Percentiles rank a stretch among this genome's conserved stretches.
Conservation (phyloP, 2,797 vertebrate species). For the Florisuga fusca region DNA sequence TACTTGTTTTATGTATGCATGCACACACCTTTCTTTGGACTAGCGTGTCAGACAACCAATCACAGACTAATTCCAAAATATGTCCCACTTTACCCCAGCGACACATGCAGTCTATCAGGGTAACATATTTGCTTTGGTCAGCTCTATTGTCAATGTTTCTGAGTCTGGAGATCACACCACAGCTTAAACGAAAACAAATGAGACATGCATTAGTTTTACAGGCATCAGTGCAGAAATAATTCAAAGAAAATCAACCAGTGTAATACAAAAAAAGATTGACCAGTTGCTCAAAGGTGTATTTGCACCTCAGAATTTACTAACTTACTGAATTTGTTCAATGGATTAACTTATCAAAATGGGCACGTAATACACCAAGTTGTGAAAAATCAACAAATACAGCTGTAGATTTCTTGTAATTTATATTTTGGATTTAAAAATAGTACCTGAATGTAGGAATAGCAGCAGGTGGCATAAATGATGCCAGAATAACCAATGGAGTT, state of each 20-base stretch:
- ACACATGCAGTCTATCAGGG: conserved; percentile 91
- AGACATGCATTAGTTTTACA: not conserved
- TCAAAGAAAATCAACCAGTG: not conserved
- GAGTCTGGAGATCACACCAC: conserved; percentile 88
- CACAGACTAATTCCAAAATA: conserved; percentile 85
- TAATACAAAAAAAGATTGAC: not conserved
- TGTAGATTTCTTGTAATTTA: not conserved
- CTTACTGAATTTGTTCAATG: not conserved
- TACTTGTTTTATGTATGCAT: not conserved
- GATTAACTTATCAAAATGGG: not conserved
- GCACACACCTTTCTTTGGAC: conserved; percentile 76
- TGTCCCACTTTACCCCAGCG: conserved; percentile 89
- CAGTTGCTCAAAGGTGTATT: not conserved
- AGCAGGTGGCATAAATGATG: conserved; percentile 89
- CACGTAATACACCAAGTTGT: not conserved
- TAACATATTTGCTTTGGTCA: conserved; percentile 78
- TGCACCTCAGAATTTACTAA: not conserved
- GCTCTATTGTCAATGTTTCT: conserved; percentile 80
- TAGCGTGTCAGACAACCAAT: conserved; percentile 85
- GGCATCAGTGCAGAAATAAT: not conserved
- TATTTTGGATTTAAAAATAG: not conserved
- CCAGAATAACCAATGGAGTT: conserved; percentile 87
- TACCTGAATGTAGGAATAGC: conserved; percentile 91
- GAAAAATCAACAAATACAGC: not conserved
- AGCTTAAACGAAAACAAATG: conserved; percentile 78